Percentiles rank a stretch among this genome's conserved stretches.
phyloP scores from a whole-genome alignment of 2,888 invertebrate species.

The Subacronicta megacephala region DNA sequence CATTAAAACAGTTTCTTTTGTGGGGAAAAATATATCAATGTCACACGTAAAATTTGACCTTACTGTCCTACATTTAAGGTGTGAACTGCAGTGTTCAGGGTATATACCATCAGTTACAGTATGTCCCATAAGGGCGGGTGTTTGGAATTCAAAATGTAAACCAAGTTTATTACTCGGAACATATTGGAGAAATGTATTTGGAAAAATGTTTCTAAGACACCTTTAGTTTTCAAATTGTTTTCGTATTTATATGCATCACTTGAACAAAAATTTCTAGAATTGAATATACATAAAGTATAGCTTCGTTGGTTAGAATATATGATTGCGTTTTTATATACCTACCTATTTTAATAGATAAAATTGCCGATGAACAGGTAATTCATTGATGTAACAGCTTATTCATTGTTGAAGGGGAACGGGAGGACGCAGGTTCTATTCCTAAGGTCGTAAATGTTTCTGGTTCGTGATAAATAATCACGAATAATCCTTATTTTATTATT shows the following conservation, averaged over 20 bases:
- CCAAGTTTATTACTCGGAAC: constrained; percentile 75
- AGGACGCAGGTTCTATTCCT: no score
- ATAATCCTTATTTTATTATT: no score
- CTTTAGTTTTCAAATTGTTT: constrained; percentile 15
- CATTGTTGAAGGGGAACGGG: no score
- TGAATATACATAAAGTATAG: no score
- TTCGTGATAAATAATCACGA: no score
- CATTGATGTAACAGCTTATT: no score
- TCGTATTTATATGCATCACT: constrained; percentile 17
- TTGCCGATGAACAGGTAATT: no score
- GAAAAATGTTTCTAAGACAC: constrained; percentile 36
- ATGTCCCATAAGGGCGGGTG: constrained; percentile 67
- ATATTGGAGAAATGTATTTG: constrained; percentile 69
- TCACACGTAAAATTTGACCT: constrained; percentile 9
- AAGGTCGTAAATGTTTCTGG: no score
- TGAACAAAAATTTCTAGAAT: no score
- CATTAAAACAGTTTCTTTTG: constrained; percentile 56
- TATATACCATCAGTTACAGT: constrained; percentile 48
- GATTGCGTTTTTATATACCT: no score
- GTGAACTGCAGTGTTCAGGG: not conserved
- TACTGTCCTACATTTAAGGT: fast-evolving
- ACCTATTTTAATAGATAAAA: no score
- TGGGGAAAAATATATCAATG: constrained; percentile 22
- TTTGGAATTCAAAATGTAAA: constrained; percentile 71
- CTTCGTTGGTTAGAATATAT: no score